Percentiles rank a stretch among this genome's conserved stretches.
phyloP scores from a whole-genome alignment of 2,888 invertebrate genomes.

The Sycophila texana region DNA sequence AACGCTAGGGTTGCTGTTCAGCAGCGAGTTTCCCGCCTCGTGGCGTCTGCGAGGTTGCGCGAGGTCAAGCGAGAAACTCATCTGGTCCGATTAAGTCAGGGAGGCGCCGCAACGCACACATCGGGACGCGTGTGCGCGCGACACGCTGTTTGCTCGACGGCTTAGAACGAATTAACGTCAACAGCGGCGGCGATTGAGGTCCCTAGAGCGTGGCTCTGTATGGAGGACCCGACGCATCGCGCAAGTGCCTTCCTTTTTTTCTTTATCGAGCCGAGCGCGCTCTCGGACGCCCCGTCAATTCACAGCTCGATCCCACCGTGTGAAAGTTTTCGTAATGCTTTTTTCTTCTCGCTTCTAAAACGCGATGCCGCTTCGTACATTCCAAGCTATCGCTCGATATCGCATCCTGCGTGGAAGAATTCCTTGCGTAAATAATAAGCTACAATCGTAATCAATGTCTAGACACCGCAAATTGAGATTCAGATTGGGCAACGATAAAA shows the following conservation, averaged over 20 bases:
- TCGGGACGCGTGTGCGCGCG: conserved; percentile 15
- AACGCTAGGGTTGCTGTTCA: too few species aligned
- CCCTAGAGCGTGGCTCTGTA: background rate
- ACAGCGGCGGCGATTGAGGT: conserved; percentile 51
- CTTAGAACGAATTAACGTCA: conserved; percentile 58
- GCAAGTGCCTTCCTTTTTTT: background rate
- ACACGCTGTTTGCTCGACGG: conserved; percentile 50
- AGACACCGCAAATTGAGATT: too few species aligned
- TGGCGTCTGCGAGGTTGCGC: background rate
- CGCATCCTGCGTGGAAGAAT: too few species aligned
- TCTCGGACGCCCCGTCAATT: conserved; percentile 19
- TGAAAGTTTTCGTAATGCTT: background rate
- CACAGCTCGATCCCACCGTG: conserved; percentile 1
- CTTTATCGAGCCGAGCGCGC: background rate
- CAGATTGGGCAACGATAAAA: too few species aligned
- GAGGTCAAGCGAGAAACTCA: conserved; percentile 32
- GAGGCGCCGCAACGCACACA: background rate
- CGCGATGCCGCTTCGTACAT: background rate
- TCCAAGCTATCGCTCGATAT: too few species aligned
- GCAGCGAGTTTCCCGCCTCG: background rate
- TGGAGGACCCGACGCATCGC: background rate
- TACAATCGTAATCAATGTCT: too few species aligned
- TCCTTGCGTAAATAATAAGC: too few species aligned
- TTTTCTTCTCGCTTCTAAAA: background rate
- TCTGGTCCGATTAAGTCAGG: conserved; percentile 26